Base-by-base conservation (phyloP, 2,113 vertebrate genomes). In the Jacana jacana region DNA sequence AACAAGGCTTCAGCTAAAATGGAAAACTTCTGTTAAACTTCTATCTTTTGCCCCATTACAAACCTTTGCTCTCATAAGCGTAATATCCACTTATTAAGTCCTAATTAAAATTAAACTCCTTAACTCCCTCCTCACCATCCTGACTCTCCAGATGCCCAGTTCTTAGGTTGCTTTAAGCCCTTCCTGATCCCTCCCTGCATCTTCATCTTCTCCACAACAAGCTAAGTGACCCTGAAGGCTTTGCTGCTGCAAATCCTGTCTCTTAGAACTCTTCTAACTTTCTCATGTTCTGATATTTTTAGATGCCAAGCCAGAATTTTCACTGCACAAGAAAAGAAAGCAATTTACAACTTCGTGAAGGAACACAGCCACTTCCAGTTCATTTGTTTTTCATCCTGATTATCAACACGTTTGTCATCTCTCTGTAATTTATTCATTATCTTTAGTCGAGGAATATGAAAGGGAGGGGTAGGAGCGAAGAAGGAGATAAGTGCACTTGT, bases 361-460 rank as follows among this genome's bases (percentile, higher is more conserved):
- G 97, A 97, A 97, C 86, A 89, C 14, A 95, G 81, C 75, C 60
- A 92, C 93, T 98, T 98, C 75, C 93, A 97, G 95, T 98, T 98
- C 97, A 97, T 98, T 98, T 97, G 93, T 84, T 96, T 97, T 98
- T 98, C 94, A 94, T 98, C 96, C 97, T 97, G 95, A 98, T 98
- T 97, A 98, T 98, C 97, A 98, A 96, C 97, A 97, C 90, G 60
- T 98, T 97, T 98, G 96, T 98, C 97, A 97, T 96, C 68, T 91
- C 96, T 93, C 96, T 96, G 88, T 98, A 98, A 98, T 98, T 98
- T 98, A 98, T 98, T 98, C 97, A 98, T 98, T 98, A 98, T 98
- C 97, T 97, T 97, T 97, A 97, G 95, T 91, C 6, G 4, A 98
- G 88, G 51, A 97, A 96, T 96, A 96, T 95, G 95, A 97, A 97